Base-by-base conservation (phyloP, 2,113 vertebrate genomes). In the Lepisosteus oculatus region DNA sequence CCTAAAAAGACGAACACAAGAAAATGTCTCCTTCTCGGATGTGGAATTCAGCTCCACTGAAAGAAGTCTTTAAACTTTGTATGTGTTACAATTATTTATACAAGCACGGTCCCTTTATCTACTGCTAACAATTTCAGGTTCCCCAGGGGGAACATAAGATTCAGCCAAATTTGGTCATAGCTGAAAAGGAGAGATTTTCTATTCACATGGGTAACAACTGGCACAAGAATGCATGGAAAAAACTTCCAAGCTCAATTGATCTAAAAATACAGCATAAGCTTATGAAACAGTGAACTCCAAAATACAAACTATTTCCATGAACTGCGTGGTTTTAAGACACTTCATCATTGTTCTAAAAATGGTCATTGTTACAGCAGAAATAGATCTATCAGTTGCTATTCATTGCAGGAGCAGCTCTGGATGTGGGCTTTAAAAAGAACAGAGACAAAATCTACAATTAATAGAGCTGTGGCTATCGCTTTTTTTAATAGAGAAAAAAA, bases 111-210 rank as follows among this genome's bases (percentile, higher is more conserved):
- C 86, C 87, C 70, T 86, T 86, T 87, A 85, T 76, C 90, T 90
- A 87, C 78, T 85, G 85, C 29, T 68, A 89, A 83, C 90, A 89
- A 91, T 89, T 87, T 87, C 86, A 77, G 85, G 85, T 90, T 84
- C 84, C 92, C 87, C 82, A 85, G 83, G 82, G 85, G 85, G 80
- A 47, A 88, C 85, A 90, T 78, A 80, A 3, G 83, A 78, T 89
- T 90, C 89, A 88, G 90, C 91, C 94, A 94, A 93, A 95, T 95
- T 95, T 94, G 94, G 94, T 94, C 91, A 95, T 82, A 83, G 87
- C 82, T 89, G 88, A 91, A 89, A 85, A 73, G 72, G 79, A 84
- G 74, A 76, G 78, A 77, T 92, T 93, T 94, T 92, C 87, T 92
- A 93, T 92, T 90, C 87, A 85, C 79, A 81, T 85, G 86, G 92